Percentiles rank a stretch among this genome's conserved stretches.
Conservation (phyloP, 2,888 invertebrate species). For the Limnephilus auricula region DNA sequence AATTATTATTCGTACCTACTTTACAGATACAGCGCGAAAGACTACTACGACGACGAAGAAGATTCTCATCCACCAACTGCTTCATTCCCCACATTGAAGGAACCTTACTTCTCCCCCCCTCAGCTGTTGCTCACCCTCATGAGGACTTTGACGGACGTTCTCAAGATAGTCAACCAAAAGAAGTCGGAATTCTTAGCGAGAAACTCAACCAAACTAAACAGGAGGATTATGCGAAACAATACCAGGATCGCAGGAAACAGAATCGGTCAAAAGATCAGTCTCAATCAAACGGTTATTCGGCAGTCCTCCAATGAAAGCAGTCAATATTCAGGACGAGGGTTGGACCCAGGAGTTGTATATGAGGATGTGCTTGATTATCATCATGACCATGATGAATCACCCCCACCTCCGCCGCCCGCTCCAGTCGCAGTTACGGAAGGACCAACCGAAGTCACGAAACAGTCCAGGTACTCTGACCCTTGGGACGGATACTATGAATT, state of each 20-base stretch:
- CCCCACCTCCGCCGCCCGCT: constrained; percentile 61
- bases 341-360: constrained; percentile 67
- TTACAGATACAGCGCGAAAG: constrained; percentile 63
- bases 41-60: constrained; percentile 71
- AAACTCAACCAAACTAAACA: neutral
- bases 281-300: constrained; percentile 67
- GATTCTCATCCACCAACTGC: constrained; percentile 58
- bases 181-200: constrained; percentile 31
- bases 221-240: constrained; percentile 8
- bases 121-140: constrained; percentile 74
- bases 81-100: constrained; percentile 50
- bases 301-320: constrained; percentile 65
- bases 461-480: constrained; percentile 80
- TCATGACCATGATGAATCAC: constrained; percentile 68
- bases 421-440: constrained; percentile 69
- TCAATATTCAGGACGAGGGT: constrained; percentile 59
- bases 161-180: constrained; percentile 70
- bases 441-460: constrained; percentile 78
- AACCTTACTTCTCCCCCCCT: constrained; percentile 68
- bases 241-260: constrained; percentile 70
- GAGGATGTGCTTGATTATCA: constrained; percentile 73
- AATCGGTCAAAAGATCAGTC: constrained; percentile 69
- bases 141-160: constrained; percentile 74
- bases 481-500: constrained; percentile 92
- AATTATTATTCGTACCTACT: neutral